Conservation (phyloP, 2,888 invertebrate species). For the Drosophila eohydei region DNA sequence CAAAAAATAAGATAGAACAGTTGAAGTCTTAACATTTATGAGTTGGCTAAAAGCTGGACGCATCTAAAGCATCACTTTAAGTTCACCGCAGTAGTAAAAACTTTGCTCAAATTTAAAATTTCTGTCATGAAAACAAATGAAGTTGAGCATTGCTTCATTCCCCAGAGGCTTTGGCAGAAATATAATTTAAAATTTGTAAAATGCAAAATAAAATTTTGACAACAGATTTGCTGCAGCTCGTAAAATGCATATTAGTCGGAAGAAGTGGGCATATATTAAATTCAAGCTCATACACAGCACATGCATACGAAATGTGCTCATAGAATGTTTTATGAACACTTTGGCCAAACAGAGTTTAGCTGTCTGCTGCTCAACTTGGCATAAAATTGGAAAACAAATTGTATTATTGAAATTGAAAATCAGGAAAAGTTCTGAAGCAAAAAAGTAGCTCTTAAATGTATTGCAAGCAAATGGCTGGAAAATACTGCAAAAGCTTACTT, state of each 20-base stretch:
- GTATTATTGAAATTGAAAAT: constrained; percentile 77
- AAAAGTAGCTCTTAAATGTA: constrained; percentile 17
- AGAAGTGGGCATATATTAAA: constrained; percentile 1
- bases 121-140: not conserved
- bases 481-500: constrained; percentile 14
- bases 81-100: not conserved
- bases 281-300: not conserved
- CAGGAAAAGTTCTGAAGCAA: constrained; percentile 38
- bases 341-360: constrained; percentile 31
- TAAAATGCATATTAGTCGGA: constrained; percentile 31
- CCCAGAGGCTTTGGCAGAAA: constrained; percentile 19
- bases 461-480: constrained; percentile 7
- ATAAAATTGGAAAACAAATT: constrained; percentile 76
- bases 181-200: constrained; percentile 36
- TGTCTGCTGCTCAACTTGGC: constrained; percentile 63
- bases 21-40: too few species aligned
- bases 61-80: not conserved
- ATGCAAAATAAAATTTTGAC: constrained; percentile 43
- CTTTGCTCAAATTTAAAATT: constrained; percentile 14
- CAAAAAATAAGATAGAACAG: too few species aligned
- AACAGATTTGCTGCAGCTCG: constrained; percentile 45
- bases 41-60: too few species aligned
- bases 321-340: constrained; percentile 9
- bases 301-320: constrained; percentile 28
- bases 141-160: constrained; percentile 2